These are phyloP conservation scores for Busseola fusca DNA, from an alignment of 2,888 invertebrate species.

Conservation along the genomic window DNA sequence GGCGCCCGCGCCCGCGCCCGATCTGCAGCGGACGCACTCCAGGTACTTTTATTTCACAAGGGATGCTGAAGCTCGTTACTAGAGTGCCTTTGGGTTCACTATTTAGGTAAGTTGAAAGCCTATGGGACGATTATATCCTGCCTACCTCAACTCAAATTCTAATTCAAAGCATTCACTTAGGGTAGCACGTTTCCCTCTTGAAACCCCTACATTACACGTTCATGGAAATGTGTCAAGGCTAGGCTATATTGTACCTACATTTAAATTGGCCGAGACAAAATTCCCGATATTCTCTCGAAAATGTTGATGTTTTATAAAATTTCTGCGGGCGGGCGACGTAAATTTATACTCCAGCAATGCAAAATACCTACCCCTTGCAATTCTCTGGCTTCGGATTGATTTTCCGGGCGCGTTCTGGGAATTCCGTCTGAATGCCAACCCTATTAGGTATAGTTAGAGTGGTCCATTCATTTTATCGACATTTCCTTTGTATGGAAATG, in stretches of 20 bases:
- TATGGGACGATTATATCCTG: not conserved
- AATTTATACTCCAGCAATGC: conserved; percentile 5
- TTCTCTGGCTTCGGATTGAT: conserved; percentile 18
- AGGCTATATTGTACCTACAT: not conserved
- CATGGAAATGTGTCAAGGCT: conserved; percentile 15
- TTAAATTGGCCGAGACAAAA: conserved; percentile 4
- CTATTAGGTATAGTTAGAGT: conserved; percentile 23
- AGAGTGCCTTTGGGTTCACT: not conserved
- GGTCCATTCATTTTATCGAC: conserved; percentile 15
- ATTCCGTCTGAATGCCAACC: conserved; percentile 33
- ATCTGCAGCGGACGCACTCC: conserved; percentile 92
- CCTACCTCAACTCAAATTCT: not conserved
- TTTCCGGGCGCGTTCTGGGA: conserved; percentile 29
- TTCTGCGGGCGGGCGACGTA: not conserved
- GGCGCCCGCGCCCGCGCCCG: conserved; percentile 84
- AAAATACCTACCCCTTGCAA: conserved; percentile 29
- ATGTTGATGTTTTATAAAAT: conserved; percentile 6
- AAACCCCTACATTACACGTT: not conserved
- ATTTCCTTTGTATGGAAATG: conserved; percentile 1
- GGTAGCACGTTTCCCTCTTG: not conserved
- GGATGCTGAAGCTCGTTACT: not conserved
- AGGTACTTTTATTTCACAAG: conserved; percentile 72
- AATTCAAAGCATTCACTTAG: conserved; percentile 1
- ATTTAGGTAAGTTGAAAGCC: not conserved
- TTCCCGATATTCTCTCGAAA: not conserved